phyloP scores from a whole-genome alignment of 2,113 vertebrate species.

The Paraplagusia blochii region DNA sequence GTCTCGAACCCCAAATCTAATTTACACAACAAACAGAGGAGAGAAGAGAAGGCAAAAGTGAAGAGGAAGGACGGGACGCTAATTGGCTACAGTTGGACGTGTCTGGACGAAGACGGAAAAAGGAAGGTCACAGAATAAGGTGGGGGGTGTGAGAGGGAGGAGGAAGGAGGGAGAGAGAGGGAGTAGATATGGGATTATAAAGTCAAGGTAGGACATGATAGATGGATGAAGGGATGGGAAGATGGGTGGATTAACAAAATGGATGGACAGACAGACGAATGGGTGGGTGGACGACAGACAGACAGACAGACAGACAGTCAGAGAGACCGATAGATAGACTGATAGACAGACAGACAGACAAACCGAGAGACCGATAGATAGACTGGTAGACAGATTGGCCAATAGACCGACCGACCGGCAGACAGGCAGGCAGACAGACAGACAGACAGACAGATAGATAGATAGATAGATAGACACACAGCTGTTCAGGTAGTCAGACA shows the following conservation, averaged over 20 bases:
- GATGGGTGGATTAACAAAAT: neutral
- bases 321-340: constrained; percentile 37
- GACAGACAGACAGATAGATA: constrained; percentile 32
- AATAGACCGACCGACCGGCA: no score
- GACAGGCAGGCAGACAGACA: neutral
- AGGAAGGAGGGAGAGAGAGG: constrained; percentile 38
- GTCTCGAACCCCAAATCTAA: constrained; percentile 74
- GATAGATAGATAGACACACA: constrained; percentile 7
- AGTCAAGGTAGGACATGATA: constrained; percentile 26
- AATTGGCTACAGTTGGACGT: constrained; percentile 79
- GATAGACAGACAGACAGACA: neutral
- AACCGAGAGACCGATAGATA: no score
- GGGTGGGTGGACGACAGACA: no score
- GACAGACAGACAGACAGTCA: neutral
- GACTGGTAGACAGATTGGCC: no score
- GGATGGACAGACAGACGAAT: no score
- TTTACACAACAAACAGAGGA: constrained; percentile 76
- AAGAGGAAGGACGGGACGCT: constrained; percentile 49
- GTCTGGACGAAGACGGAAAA: constrained; percentile 78
- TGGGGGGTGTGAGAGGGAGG: constrained; percentile 49
- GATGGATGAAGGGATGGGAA: constrained; percentile 26
- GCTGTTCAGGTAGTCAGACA: no score
- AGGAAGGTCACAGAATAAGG: constrained; percentile 56
- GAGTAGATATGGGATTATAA: constrained; percentile 57
- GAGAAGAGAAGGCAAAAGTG: constrained; percentile 57